These are phyloP conservation scores for Lasioglossum albipes DNA, from an alignment of 1,140 invertebrate species.

Conservation along the genomic window DNA sequence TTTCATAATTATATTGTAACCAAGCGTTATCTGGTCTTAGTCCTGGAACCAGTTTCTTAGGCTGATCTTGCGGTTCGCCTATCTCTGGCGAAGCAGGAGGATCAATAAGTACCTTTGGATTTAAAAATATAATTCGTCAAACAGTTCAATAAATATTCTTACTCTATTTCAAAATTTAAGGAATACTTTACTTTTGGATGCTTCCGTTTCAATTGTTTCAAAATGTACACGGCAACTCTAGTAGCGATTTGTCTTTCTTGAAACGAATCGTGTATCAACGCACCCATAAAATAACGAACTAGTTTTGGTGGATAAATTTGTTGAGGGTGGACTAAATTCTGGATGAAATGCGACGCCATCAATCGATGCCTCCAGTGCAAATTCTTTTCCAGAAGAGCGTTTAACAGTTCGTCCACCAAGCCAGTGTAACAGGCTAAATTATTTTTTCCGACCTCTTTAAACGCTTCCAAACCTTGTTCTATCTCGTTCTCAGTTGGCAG, in stretches of 20 bases:
- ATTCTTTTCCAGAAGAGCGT: constrained; percentile 84
- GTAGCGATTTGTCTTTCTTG: constrained; percentile 87
- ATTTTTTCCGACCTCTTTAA: constrained; percentile 75
- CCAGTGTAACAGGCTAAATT: constrained; percentile 82
- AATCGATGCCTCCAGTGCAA: constrained; percentile 91
- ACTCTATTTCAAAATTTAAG: no score
- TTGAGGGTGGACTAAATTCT: constrained; percentile 86
- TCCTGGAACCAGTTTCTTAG: constrained; percentile 75
- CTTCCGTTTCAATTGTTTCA: constrained; percentile 89
- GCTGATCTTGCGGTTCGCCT: constrained; percentile 25
- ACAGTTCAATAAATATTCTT: background rate
- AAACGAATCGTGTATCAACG: constrained; percentile 88
- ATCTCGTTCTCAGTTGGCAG: constrained; percentile 72
- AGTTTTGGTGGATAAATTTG: constrained; percentile 83
- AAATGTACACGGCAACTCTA: constrained; percentile 83
- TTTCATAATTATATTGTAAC: constrained; percentile 86
- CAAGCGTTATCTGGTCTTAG: constrained; percentile 85
- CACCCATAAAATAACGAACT: constrained; percentile 85
- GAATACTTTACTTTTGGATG: constrained; percentile 76
- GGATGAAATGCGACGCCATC: constrained; percentile 87
- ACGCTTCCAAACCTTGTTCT: constrained; percentile 71
- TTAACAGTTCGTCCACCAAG: constrained; percentile 83
- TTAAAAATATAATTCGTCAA: no score
- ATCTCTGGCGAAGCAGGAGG: background rate
- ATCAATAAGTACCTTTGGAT: constrained; percentile 65